Evolutionary conservation across 1,140 invertebrate species (phyloP).

Genomic region (Microplitis demolitor): DNA sequence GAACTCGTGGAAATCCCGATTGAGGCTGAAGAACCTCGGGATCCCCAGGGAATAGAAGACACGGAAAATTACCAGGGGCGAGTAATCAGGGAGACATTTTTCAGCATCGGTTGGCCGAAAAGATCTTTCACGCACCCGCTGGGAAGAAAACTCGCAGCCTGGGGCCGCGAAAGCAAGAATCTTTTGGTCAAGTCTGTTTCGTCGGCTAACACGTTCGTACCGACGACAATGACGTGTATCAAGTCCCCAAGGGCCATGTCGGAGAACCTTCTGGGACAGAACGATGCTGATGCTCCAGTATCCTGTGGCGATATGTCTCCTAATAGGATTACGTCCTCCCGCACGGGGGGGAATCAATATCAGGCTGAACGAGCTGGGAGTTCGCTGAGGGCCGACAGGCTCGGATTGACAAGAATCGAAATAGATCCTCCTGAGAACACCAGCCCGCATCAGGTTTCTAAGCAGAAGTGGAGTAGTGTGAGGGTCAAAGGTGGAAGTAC

Average conservation of each 20-base stretch:
- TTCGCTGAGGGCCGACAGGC: slow-evolving; percentile 49
- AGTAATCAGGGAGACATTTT: background rate
- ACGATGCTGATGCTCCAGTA: background rate
- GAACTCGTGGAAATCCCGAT: slow-evolving; percentile 6
- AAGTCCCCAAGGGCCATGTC: slow-evolving; percentile 59
- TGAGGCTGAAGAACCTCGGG: slow-evolving; percentile 6
- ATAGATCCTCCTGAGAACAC: slow-evolving; percentile 5
- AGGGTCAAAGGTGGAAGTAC: slow-evolving; percentile 56
- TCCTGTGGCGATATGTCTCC: slow-evolving; percentile 32
- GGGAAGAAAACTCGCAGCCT: slow-evolving; percentile 14
- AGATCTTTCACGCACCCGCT: slow-evolving; percentile 29
- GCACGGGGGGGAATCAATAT: slow-evolving; percentile 2
- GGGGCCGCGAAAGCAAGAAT: slow-evolving; percentile 19
- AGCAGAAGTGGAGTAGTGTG: slow-evolving; percentile 58
- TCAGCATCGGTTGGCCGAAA: slow-evolving; percentile 25
- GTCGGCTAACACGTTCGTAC: slow-evolving; percentile 52
- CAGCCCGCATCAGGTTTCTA: slow-evolving; percentile 28
- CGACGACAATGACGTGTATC: slow-evolving; percentile 56
- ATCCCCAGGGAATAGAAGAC: background rate
- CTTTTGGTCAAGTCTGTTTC: slow-evolving; percentile 44
- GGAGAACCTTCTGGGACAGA: slow-evolving; percentile 57
- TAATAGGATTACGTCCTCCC: slow-evolving; percentile 26
- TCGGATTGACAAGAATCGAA: slow-evolving; percentile 19
- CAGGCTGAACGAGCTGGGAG: slow-evolving; percentile 34
- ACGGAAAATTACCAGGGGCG: background rate